These are phyloP conservation scores for Chloroceryle aenea DNA, from an alignment of 2,113 vertebrate genomes.

Conservation along the genomic window DNA sequence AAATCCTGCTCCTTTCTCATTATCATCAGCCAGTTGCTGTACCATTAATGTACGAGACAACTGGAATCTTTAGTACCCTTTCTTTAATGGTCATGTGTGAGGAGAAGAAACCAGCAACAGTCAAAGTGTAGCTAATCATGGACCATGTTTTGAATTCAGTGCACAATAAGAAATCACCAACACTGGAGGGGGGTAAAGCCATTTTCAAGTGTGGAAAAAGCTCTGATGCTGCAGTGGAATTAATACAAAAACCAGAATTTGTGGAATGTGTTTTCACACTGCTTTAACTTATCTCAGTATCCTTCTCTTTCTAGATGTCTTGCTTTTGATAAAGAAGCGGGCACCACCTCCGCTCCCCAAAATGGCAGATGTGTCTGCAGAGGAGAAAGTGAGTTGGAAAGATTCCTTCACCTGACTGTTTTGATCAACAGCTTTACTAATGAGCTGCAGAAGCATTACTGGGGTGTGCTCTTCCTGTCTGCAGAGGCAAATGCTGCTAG, in stretches of 20 bases:
- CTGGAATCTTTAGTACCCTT: neutral
- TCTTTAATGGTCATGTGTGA: neutral
- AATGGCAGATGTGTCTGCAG: conserved; percentile 88
- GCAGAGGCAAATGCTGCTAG: neutral
- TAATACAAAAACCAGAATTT: accelerated
- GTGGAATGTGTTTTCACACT: neutral
- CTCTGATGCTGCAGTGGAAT: neutral
- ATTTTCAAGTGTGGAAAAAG: neutral
- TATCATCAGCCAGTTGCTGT: neutral
- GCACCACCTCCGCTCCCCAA: conserved; percentile 84
- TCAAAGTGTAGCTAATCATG: neutral
- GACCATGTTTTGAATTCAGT: neutral
- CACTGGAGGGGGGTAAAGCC: neutral
- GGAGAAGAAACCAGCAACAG: neutral
- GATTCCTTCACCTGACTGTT: accelerated
- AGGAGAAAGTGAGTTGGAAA: conserved; percentile 87
- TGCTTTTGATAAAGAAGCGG: conserved; percentile 90
- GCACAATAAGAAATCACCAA: neutral
- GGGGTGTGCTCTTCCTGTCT: neutral
- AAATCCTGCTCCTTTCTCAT: neutral
- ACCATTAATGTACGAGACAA: neutral
- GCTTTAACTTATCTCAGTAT: neutral
- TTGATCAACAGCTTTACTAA: neutral
- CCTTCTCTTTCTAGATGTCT: conserved; percentile 80
- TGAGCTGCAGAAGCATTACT: neutral